Evolutionary conservation across 2,797 vertebrate species (phyloP).

Genomic region (Atherinosoma microstoma): DNA sequence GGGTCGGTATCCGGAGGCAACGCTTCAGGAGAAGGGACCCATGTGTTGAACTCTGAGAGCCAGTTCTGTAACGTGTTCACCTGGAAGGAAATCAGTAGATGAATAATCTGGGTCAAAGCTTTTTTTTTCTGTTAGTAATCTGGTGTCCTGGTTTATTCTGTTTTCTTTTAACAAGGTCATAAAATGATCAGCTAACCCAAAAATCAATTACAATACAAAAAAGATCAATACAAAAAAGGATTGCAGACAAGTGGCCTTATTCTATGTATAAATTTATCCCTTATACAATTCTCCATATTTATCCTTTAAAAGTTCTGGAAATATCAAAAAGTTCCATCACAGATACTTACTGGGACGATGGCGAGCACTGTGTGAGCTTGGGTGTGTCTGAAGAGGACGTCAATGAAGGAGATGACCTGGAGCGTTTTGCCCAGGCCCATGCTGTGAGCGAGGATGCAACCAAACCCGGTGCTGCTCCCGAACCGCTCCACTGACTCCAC

Average conservation of each 20-base stretch:
- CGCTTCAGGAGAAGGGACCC: constrained; percentile 91
- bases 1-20: constrained; percentile 86
- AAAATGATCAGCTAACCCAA: background rate
- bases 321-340: background rate
- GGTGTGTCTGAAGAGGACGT: constrained; percentile 93
- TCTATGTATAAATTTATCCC: too few species aligned
- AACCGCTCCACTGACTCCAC: constrained; percentile 94
- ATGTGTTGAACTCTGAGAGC: constrained; percentile 96
- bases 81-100: constrained; percentile 64
- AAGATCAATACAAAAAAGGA: background rate
- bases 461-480: constrained; percentile 91
- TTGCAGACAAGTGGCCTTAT: background rate
- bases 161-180: background rate
- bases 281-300: background rate
- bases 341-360: constrained; percentile 93
- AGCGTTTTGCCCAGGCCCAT: constrained; percentile 98
- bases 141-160: background rate
- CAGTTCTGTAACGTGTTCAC: constrained; percentile 98
- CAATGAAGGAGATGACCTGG: constrained; percentile 97
- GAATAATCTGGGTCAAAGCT: background rate
- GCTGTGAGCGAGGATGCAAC: constrained; percentile 97
- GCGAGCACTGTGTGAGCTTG: constrained; percentile 95
- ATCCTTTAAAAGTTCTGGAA: background rate
- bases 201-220: background rate
- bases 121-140: background rate